phyloP scores from a whole-genome alignment of 2,113 vertebrate species.

The Dendrocopos noguchii region DNA sequence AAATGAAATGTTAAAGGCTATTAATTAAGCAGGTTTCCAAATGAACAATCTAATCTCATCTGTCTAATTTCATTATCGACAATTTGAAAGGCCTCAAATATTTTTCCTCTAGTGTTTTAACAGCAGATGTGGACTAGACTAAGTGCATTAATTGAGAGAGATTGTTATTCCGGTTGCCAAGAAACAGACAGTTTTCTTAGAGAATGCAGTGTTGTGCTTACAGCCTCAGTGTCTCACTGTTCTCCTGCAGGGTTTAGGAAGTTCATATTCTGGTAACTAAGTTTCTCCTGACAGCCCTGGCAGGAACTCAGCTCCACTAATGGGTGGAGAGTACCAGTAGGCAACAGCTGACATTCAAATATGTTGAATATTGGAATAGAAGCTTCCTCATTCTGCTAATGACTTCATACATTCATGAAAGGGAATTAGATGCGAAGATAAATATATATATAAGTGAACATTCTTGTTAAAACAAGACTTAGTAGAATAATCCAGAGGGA shows the following conservation, averaged over 20 bases:
- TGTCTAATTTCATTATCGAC: conserved; percentile 40
- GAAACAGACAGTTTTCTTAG: conserved; percentile 66
- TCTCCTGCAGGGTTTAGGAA: conserved; percentile 55
- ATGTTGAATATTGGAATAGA: not conserved
- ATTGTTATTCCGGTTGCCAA: conserved; percentile 77
- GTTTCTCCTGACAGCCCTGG: not conserved
- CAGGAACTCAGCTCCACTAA: not conserved
- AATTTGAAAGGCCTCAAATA: conserved; percentile 51
- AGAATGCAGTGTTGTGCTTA: conserved; percentile 58
- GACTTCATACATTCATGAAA: conserved; percentile 13
- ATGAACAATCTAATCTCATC: conserved; percentile 51
- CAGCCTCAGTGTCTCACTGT: conserved; percentile 42
- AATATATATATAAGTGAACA: not conserved
- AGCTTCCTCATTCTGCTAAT: not conserved
- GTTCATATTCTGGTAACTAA: conserved; percentile 1
- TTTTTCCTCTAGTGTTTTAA: conserved; percentile 60
- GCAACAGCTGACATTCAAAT: conserved; percentile 22
- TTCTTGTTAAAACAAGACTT: not conserved
- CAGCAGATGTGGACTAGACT: conserved; percentile 68
- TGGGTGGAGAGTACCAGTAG: not conserved
- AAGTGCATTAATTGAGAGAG: conserved; percentile 68
- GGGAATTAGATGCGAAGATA: not conserved
- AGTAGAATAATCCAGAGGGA: not conserved
- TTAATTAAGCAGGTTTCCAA: conserved; percentile 61
- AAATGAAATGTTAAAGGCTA: conserved; percentile 26